Evolutionary conservation across 2,888 invertebrate genomes (phyloP).

Genomic region (Tiphia femorata): DNA sequence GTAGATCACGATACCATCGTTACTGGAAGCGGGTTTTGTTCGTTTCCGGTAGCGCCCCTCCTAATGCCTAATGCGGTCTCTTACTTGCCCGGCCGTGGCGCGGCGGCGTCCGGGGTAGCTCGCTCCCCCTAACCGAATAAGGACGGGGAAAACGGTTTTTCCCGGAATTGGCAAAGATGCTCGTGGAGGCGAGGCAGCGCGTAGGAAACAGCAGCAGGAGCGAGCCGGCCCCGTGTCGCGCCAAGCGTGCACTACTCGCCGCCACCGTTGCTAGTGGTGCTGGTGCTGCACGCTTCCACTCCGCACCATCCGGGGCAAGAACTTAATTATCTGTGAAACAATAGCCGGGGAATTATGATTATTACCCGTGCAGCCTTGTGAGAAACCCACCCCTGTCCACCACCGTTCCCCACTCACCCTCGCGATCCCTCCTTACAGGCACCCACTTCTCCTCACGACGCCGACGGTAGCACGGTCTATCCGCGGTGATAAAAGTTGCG

Average conservation of each 20-base stretch:
- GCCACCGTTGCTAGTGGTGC: too few relatives aligned
- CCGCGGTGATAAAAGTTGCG: constrained; percentile 57
- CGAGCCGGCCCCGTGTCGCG: too few relatives aligned
- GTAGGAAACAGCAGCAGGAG: constrained; percentile 19
- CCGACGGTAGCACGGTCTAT: constrained; percentile 27
- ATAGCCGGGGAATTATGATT: constrained; percentile 61
- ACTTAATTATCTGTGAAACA: constrained; percentile 64
- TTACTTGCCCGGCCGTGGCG: too few relatives aligned
- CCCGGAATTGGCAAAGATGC: constrained; percentile 54
- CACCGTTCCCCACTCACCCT: too few relatives aligned
- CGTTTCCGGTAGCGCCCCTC: constrained; percentile 36
- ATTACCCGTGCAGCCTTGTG: constrained; percentile 49
- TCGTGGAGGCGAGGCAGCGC: constrained; percentile 25
- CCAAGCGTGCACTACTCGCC: too few relatives aligned
- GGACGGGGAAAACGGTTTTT: constrained; percentile 51
- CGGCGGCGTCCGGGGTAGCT: constrained; percentile 17
- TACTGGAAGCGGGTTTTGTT: constrained; percentile 27
- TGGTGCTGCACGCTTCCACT: constrained; percentile 32
- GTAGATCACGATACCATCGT: constrained; percentile 18
- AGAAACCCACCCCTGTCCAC: constrained; percentile 29
- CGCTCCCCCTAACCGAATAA: constrained; percentile 46
- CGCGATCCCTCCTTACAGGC: too few relatives aligned
- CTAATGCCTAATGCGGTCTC: constrained; percentile 33
- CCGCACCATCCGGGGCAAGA: constrained; percentile 51
- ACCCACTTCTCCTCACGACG: too few relatives aligned